Evolutionary conservation across 2,797 vertebrate species (phyloP).

Genomic region (Chelidonichthys spinosus): DNA sequence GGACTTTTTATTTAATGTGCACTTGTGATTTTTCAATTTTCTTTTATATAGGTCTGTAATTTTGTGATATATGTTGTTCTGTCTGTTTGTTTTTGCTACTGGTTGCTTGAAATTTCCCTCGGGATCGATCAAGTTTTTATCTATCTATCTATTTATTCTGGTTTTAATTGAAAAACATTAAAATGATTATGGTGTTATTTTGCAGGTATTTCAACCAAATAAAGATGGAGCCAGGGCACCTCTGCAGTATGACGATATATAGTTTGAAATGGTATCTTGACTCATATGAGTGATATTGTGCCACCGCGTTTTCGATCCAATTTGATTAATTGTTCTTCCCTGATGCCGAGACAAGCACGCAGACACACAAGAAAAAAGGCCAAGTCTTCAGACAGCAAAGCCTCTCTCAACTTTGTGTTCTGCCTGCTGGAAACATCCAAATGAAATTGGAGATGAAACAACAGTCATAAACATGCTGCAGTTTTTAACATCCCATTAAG

Average conservation of each 20-base stretch:
- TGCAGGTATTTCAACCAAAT: too few species aligned
- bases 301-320: not conserved
- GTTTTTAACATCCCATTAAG: slow-evolving; percentile 57
- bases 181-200: not conserved
- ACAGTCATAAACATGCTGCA: slow-evolving; percentile 38
- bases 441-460: slow-evolving; percentile 52
- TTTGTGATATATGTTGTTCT: too few species aligned
- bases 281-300: not conserved
- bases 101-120: too few species aligned
- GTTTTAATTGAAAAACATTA: not conserved
- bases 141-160: not conserved
- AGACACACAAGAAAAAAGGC: slow-evolving; percentile 5
- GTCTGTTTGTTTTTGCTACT: too few species aligned
- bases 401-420: slow-evolving; percentile 33
- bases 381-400: slow-evolving; percentile 36
- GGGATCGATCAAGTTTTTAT: too few species aligned
- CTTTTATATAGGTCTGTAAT: too few species aligned
- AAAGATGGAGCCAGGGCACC: not conserved
- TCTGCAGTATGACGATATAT: not conserved
- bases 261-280: not conserved
- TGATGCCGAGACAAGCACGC: slow-evolving; percentile 14
- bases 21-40: too few species aligned
- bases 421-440: slow-evolving; percentile 45
- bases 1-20: too few species aligned
- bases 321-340: not conserved